A percentile compares a stretch with the other conserved stretches of the same genome.
Evolutionary conservation across 30 jellyfish, hydroid and myxozoan species (phyloP).

Genomic region (Cassiopea xamachana): DNA sequence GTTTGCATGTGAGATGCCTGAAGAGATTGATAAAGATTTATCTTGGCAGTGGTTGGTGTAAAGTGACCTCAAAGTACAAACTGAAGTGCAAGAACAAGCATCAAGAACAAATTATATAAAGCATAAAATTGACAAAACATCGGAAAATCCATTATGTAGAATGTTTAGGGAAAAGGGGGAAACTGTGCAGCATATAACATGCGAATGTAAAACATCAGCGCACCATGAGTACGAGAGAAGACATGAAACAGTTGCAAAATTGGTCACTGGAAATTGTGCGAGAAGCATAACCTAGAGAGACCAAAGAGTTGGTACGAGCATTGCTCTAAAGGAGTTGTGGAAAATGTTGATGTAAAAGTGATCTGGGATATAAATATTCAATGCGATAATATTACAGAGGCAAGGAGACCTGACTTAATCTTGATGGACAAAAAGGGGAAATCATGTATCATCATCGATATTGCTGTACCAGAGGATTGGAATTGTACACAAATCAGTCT

Average conservation of each 20-base stretch:
- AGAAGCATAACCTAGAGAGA: slow-evolving; percentile 7
- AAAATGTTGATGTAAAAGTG: slow-evolving; percentile 3
- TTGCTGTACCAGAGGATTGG: not conserved
- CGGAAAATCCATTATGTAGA: slow-evolving; percentile 24
- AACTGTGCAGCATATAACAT: slow-evolving; percentile 3
- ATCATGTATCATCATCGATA: not conserved
- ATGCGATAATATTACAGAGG: not conserved
- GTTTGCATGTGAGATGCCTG: slow-evolving; percentile 28
- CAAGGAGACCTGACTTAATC: not conserved
- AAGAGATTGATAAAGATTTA: slow-evolving; percentile 3
- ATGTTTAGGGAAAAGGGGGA: slow-evolving; percentile 2
- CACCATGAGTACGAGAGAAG: slow-evolving; percentile 25
- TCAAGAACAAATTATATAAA: slow-evolving; percentile 17
- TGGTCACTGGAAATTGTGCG: not conserved
- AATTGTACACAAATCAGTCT: slow-evolving; percentile 12
- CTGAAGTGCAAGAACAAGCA: slow-evolving; percentile 32
- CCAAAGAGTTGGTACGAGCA: not conserved
- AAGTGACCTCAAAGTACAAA: slow-evolving; percentile 23
- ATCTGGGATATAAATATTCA: slow-evolving; percentile 10
- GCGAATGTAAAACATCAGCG: slow-evolving; percentile 16
- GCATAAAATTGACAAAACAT: slow-evolving; percentile 10
- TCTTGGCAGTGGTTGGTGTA: slow-evolving; percentile 35
- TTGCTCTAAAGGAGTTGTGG: not conserved
- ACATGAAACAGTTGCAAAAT: slow-evolving; percentile 20
- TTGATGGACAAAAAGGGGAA: not conserved